Conservation (phyloP, 2,888 invertebrate species). For the Lasioglossum villosulum region DNA sequence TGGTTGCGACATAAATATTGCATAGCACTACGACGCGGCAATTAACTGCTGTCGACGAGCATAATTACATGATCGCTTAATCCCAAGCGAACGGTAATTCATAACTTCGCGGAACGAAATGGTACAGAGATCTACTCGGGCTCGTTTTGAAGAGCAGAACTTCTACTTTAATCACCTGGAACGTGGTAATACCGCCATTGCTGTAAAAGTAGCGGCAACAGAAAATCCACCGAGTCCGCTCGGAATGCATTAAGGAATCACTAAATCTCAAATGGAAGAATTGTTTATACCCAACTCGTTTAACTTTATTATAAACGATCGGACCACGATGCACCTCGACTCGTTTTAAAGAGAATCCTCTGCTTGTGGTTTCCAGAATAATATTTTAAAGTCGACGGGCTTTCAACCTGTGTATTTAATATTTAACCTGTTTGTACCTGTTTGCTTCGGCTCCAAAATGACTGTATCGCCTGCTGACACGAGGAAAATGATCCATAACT, state of each 20-base stretch:
- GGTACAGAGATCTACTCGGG: not conserved
- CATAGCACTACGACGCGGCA: not conserved
- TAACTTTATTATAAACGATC: not conserved
- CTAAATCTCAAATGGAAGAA: not conserved
- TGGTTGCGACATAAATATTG: not conserved
- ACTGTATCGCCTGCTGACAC: constrained; percentile 77
- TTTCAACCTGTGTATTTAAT: not conserved
- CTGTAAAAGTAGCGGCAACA: not conserved
- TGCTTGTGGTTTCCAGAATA: not conserved
- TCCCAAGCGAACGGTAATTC: not conserved
- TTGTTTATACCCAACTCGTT: not conserved
- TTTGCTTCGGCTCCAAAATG: constrained; percentile 79
- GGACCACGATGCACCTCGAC: not conserved
- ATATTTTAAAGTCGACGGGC: not conserved
- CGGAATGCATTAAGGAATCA: not conserved
- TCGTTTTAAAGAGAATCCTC: not conserved
- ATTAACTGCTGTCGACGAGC: not conserved
- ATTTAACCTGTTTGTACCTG: constrained; percentile 73
- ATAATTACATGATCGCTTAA: not conserved
- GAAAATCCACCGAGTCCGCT: not conserved
- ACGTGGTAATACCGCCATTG: not conserved
- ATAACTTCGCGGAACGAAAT: not conserved
- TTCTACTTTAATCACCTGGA: not conserved
- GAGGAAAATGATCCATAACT: constrained; percentile 79
- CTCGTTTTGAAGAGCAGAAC: not conserved